These are phyloP conservation scores for Scaptomyza hsui DNA, from an alignment of 1,140 invertebrate species.

Conservation along the genomic window DNA sequence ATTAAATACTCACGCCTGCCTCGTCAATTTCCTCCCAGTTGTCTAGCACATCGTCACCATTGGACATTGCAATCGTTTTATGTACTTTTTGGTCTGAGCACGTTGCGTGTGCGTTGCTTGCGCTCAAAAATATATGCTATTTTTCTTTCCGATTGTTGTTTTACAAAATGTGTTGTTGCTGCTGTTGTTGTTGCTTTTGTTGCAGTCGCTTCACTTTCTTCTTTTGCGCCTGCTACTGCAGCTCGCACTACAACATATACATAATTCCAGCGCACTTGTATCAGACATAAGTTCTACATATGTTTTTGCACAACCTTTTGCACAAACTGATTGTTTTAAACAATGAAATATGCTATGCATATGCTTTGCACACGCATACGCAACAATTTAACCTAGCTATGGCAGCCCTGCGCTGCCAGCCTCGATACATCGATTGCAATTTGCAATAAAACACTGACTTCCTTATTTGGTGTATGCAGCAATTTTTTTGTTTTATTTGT, in stretches of 20 bases:
- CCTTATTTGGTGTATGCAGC: not conserved
- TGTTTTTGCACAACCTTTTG: constrained; percentile 60
- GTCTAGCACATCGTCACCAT: constrained; percentile 88
- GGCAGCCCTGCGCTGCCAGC: constrained; percentile 18
- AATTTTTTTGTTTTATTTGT: not conserved
- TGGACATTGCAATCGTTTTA: constrained; percentile 83
- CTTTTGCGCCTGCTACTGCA: constrained; percentile 76
- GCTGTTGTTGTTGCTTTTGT: constrained; percentile 18
- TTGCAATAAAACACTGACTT: not conserved
- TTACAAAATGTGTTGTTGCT: constrained; percentile 40
- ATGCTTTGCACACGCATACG: constrained; percentile 59
- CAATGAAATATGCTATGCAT: constrained; percentile 57
- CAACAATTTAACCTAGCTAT: constrained; percentile 60
- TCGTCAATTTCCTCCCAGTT: constrained; percentile 94
- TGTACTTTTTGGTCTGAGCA: constrained; percentile 44
- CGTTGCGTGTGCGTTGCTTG: constrained; percentile 53
- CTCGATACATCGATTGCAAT: constrained; percentile 29
- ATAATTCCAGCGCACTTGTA: constrained; percentile 71
- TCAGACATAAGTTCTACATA: constrained; percentile 81
- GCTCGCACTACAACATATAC: constrained; percentile 77
- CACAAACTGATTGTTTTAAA: constrained; percentile 55
- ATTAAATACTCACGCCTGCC: constrained; percentile 85
- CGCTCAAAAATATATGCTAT: constrained; percentile 34
- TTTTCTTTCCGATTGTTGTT: constrained; percentile 42
- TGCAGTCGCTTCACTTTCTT: constrained; percentile 68